Conservation (phyloP, 1,140 invertebrate genomes). For the Callitettix versicolor region DNA sequence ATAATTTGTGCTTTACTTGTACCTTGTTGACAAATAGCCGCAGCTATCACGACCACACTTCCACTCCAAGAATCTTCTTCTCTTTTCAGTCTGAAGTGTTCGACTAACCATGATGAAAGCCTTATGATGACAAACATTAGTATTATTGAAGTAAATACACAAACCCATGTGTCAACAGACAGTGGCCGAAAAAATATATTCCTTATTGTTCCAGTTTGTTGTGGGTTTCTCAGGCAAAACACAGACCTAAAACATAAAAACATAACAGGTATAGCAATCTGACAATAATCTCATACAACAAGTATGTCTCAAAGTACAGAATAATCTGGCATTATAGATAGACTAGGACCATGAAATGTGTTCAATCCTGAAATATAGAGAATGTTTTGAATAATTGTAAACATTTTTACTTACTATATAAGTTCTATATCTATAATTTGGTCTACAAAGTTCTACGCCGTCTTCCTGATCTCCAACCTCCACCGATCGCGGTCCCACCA, state of each 20-base stretch:
- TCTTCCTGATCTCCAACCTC: no score
- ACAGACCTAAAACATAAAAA: conserved; percentile 35
- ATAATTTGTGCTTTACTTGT: no score
- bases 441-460: no score
- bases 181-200: conserved; percentile 11
- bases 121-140: not conserved
- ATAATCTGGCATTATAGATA: no score
- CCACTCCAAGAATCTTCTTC: conserved; percentile 7
- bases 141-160: not conserved
- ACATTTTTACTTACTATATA: no score
- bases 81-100: not conserved
- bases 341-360: no score
- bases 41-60: conserved; percentile 31
- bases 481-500: no score
- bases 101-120: not conserved
- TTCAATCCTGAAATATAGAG: no score
- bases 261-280: not conserved
- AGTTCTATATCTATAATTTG: no score
- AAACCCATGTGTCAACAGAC: not conserved
- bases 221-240: conserved; percentile 54
- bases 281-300: no score
- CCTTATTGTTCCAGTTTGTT: conserved; percentile 34
- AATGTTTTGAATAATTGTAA: no score
- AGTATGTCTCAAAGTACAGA: no score
- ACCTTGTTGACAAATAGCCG: conserved; percentile 43